Conservation (phyloP, 1,140 invertebrate genomes). For the Scylla paramamosain region DNA sequence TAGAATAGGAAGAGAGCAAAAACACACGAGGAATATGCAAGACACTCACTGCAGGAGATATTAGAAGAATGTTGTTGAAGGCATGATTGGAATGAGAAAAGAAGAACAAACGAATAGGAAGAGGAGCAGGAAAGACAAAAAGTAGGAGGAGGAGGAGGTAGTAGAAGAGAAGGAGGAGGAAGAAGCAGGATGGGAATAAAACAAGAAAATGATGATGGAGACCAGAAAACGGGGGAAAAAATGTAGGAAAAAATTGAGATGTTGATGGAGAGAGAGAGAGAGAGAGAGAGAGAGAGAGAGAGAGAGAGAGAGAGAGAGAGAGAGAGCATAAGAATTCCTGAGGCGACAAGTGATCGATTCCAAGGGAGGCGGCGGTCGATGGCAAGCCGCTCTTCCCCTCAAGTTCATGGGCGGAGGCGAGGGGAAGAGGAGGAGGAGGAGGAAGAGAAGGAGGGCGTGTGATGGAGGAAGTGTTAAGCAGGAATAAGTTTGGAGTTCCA, state of each 20-base stretch:
- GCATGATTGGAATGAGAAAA: background rate
- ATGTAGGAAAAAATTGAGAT: background rate
- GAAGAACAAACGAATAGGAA: background rate
- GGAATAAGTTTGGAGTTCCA: background rate
- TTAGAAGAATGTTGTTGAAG: background rate
- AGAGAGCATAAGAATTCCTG: conserved; percentile 44
- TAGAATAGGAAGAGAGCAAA: background rate
- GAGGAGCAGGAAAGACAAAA: background rate
- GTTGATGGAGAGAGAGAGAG: conserved; percentile 24
- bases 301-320: conserved; percentile 62
- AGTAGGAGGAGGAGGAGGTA: background rate
- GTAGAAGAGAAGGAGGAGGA: background rate
- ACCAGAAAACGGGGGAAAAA: too few species aligned
- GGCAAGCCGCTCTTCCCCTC: background rate
- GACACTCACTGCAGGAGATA: too few species aligned
- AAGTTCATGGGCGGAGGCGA: background rate
- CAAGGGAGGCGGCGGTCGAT: conserved; percentile 48
- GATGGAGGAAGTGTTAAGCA: background rate
- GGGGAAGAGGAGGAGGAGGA: background rate
- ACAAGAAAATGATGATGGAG: too few species aligned
- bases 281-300: conserved; percentile 67
- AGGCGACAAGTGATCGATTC: conserved; percentile 53
- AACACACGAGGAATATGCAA: too few species aligned
- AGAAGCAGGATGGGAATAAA: background rate
- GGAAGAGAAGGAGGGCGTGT: background rate